Conservation (phyloP, 1,140 invertebrate species). For the Scaptodrosophila lebanonensis region DNA sequence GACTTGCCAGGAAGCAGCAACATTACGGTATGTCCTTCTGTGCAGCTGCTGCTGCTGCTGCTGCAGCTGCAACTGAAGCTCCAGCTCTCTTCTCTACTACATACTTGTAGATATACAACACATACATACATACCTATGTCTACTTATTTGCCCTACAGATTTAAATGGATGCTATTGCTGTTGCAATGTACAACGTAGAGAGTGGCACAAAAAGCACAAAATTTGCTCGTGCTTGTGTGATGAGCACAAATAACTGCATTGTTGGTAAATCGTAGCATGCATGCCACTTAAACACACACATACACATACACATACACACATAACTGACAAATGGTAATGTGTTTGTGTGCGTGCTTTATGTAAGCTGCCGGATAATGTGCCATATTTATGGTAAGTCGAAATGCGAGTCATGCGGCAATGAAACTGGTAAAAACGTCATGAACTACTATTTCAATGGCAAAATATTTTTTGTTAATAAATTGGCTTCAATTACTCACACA, state of each 20-base stretch:
- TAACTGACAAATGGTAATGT: slow-evolving; percentile 45
- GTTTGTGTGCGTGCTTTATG: slow-evolving; percentile 34
- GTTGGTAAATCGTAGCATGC: slow-evolving; percentile 7
- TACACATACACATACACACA: neutral
- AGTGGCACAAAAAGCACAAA: no score
- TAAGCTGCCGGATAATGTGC: slow-evolving; percentile 40
- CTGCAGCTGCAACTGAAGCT: neutral
- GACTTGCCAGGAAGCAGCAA: slow-evolving; percentile 10
- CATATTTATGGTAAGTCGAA: slow-evolving; percentile 32
- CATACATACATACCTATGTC: no score
- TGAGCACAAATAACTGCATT: slow-evolving; percentile 20
- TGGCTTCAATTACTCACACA: no score
- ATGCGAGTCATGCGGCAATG: no score
- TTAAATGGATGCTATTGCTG: slow-evolving; percentile 4
- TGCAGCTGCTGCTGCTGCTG: neutral
- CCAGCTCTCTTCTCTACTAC: slow-evolving; percentile 23
- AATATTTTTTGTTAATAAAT: no score
- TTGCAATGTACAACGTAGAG: no score
- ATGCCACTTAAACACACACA: neutral
- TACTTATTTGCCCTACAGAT: slow-evolving; percentile 10
- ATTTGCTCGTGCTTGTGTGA: slow-evolving; percentile 14
- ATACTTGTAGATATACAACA: no score
- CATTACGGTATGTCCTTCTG: neutral
- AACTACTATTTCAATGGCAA: no score
- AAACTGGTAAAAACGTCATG: no score